phyloP scores from a whole-genome alignment of 2,113 vertebrate genomes.

The Rostratula benghalensis region DNA sequence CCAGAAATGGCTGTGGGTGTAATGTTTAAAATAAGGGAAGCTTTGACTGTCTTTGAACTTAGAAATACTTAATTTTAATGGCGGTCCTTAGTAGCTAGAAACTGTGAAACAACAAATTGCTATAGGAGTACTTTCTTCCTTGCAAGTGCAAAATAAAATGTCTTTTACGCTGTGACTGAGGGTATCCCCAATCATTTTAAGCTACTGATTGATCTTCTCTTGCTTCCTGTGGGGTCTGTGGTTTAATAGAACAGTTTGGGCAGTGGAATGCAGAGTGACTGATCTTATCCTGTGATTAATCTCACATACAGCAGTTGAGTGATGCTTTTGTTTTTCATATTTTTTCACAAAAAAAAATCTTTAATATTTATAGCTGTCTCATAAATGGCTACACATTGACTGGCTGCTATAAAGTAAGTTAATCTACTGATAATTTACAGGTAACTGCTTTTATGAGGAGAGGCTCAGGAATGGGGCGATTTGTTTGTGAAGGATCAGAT shows the following conservation, averaged over 20 bases:
- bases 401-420: background rate
- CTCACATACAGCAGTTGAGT: background rate
- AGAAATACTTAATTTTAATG: background rate
- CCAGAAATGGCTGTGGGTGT: background rate
- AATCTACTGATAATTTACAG: background rate
- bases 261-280: background rate
- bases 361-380: background rate
- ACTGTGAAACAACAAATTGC: background rate
- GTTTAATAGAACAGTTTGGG: background rate
- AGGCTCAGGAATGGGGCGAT: background rate
- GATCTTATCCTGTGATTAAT: conserved; percentile 18
- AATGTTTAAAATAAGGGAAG: background rate
- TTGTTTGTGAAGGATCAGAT: background rate
- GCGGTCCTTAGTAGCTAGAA: background rate
- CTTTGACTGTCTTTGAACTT: background rate
- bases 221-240: background rate
- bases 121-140: background rate
- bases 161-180: background rate
- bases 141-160: background rate
- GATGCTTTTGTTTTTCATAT: background rate
- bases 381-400: background rate
- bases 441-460: background rate
- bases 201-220: conserved; percentile 16
- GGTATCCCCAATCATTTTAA: background rate
- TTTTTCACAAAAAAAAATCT: background rate